phyloP scores from a whole-genome alignment of 2,888 invertebrate species.

The Teleiodes luculella region DNA sequence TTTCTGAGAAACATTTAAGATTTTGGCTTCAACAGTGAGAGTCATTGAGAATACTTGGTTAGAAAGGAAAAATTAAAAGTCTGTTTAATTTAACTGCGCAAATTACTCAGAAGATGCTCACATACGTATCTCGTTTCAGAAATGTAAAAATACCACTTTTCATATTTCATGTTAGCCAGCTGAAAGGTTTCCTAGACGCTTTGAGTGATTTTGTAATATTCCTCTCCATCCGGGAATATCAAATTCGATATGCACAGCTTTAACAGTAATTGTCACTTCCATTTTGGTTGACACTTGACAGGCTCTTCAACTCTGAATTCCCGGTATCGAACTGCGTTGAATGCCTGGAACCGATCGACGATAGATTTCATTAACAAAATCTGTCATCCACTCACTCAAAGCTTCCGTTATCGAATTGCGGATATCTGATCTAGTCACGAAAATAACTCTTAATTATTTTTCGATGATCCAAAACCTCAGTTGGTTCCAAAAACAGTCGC shows the following conservation, averaged over 20 bases:
- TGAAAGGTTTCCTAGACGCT: slow-evolving; percentile 2
- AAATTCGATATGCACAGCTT: too few relatives aligned
- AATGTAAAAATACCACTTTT: not conserved
- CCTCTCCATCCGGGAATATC: not conserved
- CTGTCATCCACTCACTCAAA: not conserved
- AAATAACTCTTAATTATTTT: too few relatives aligned
- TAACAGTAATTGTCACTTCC: too few relatives aligned
- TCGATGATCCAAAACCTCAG: not conserved
- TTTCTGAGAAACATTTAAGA: too few relatives aligned
- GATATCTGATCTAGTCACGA: too few relatives aligned
- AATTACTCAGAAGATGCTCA: too few relatives aligned
- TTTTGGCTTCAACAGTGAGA: too few relatives aligned
- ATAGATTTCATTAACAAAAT: not conserved
- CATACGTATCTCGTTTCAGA: not conserved
- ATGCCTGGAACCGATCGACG: not conserved
- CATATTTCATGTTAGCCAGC: not conserved
- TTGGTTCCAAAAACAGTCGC: not conserved
- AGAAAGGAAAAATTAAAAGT: too few relatives aligned
- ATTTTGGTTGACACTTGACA: slow-evolving; percentile 3
- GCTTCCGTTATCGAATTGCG: too few relatives aligned
- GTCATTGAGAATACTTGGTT: too few relatives aligned
- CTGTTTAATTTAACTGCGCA: too few relatives aligned
- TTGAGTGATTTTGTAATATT: not conserved
- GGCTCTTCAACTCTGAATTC: not conserved
- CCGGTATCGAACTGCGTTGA: not conserved